Evolutionary conservation across 2,113 vertebrate species (phyloP).

Genomic region (Anoplopoma fimbria): DNA sequence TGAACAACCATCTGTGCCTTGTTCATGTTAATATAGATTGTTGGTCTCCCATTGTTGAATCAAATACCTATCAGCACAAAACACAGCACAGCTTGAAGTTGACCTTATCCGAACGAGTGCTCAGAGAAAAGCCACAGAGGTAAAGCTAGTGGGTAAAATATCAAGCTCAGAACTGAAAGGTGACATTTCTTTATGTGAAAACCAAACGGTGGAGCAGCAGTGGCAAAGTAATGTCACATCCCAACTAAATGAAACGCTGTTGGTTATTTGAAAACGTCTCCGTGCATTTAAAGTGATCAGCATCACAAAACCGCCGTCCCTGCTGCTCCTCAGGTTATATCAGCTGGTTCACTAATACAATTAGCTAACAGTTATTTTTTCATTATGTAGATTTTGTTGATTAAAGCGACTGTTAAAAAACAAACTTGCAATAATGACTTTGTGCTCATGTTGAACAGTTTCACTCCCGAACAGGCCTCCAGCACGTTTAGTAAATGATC

Average conservation of each 20-base stretch:
- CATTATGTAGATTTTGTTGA: constrained; percentile 18
- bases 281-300: neutral
- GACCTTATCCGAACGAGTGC: constrained; percentile 15
- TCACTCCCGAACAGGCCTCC: constrained; percentile 28
- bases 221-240: neutral
- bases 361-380: constrained; percentile 15
- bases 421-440: constrained; percentile 36
- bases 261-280: neutral
- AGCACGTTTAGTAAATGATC: constrained; percentile 68
- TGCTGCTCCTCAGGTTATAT: neutral
- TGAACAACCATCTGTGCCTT: neutral
- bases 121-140: neutral
- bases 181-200: neutral
- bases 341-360: neutral
- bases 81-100: constrained; percentile 31
- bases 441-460: constrained; percentile 1
- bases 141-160: constrained; percentile 1
- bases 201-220: neutral
- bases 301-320: neutral
- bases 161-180: neutral
- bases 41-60: constrained; percentile 18
- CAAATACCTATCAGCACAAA: constrained; percentile 28
- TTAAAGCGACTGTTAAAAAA: constrained; percentile 24
- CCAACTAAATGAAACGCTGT: neutral
- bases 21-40: neutral